phyloP scores from a whole-genome alignment of 2,797 vertebrate genomes.

The Falco berigora region DNA sequence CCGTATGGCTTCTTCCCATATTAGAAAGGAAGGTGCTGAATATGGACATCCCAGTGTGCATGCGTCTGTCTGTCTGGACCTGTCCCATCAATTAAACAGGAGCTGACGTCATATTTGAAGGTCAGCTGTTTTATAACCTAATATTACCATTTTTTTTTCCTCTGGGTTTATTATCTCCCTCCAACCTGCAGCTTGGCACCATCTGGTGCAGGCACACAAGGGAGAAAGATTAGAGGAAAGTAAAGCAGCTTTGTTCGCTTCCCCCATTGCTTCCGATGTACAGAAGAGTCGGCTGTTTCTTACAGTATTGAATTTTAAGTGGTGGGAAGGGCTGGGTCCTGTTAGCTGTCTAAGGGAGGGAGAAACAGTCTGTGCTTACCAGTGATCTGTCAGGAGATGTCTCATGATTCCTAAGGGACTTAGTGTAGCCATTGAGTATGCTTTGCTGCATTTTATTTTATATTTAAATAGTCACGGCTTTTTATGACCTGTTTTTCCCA shows the following conservation, averaged over 20 bases:
- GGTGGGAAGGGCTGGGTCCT: not conserved
- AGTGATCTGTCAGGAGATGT: not conserved
- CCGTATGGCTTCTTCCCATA: not conserved
- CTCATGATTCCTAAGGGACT: not conserved
- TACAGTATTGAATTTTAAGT: not conserved
- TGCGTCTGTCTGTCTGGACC: constrained; percentile 31
- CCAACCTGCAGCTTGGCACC: constrained; percentile 32
- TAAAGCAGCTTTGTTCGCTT: constrained; percentile 17
- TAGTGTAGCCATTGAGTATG: not conserved
- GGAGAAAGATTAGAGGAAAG: constrained; percentile 41
- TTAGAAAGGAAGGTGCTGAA: not conserved
- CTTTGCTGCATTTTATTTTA: not conserved
- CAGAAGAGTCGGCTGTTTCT: not conserved
- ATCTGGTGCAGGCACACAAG: constrained; percentile 42
- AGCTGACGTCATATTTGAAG: constrained; percentile 44
- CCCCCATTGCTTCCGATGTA: not conserved
- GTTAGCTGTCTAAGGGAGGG: not conserved
- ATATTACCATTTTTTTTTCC: not conserved
- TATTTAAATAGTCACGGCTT: not conserved
- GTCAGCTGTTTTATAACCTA: constrained; percentile 55
- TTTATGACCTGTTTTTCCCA: not conserved
- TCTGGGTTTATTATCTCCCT: constrained; percentile 47
- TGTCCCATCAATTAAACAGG: constrained; percentile 26
- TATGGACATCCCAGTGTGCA: not conserved
- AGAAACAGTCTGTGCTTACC: not conserved